phyloP scores from a whole-genome alignment of 2,888 invertebrate genomes.

The Lasioglossum figueresi region DNA sequence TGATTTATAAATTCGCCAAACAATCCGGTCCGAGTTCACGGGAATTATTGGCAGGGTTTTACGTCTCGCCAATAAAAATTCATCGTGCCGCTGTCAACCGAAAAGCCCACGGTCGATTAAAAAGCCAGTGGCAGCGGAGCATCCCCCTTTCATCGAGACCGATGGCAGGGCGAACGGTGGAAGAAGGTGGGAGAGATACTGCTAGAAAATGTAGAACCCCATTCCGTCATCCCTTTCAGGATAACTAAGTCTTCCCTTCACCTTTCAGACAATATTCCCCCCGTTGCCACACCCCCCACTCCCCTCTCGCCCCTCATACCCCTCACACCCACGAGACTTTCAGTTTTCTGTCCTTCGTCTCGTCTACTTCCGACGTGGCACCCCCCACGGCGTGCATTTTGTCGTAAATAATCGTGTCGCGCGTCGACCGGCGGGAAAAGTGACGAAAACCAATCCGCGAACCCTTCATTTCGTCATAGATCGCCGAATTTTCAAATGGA shows the following conservation, averaged over 20 bases:
- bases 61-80: background rate
- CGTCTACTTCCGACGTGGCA: conserved; percentile 23
- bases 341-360: conserved; percentile 26
- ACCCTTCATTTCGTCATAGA: background rate
- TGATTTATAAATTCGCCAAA: background rate
- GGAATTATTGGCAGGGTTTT: background rate
- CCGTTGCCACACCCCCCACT: background rate
- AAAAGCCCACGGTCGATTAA: conserved; percentile 41
- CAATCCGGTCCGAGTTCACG: background rate
- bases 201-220: conserved; percentile 65
- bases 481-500: background rate
- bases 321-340: background rate
- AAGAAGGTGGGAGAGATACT: conserved; percentile 55
- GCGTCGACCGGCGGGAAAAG: conserved; percentile 35
- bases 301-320: too few species aligned
- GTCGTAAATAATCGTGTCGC: conserved; percentile 57
- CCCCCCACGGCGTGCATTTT: conserved; percentile 14
- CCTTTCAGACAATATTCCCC: conserved; percentile 55
- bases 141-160: conserved; percentile 52
- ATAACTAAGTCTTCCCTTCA: conserved; percentile 74
- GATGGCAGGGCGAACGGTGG: conserved; percentile 40
- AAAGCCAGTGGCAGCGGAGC: conserved; percentile 39
- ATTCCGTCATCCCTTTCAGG: conserved; percentile 63
- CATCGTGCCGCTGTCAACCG: background rate
- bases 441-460: conserved; percentile 24